Percentiles rank a stretch among this genome's conserved stretches.
Conservation (phyloP, 1,140 invertebrate genomes). For the Hylaeus volcanicus region DNA sequence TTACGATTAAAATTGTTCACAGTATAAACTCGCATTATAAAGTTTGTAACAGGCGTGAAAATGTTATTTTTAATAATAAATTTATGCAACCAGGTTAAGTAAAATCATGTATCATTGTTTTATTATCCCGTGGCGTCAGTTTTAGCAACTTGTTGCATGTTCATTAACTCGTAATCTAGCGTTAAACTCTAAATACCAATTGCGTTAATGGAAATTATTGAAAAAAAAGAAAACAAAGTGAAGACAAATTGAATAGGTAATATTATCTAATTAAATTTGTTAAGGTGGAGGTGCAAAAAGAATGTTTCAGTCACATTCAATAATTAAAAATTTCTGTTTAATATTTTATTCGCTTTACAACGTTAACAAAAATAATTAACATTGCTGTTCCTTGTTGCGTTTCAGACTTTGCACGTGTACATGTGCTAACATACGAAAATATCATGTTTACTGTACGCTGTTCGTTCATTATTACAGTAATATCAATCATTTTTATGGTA, state of each 20-base stretch:
- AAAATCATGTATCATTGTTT: background rate
- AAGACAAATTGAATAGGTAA: background rate
- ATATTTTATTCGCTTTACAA: constrained; percentile 30
- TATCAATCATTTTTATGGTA: background rate
- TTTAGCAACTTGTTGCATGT: background rate
- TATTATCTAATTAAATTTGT: background rate
- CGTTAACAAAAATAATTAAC: constrained; percentile 48
- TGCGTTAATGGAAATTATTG: background rate
- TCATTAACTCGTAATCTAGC: background rate
- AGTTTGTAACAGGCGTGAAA: too few species aligned
- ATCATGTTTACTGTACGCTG: background rate
- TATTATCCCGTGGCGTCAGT: background rate
- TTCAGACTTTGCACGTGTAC: background rate
- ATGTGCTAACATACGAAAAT: too few species aligned
- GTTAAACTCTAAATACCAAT: constrained; percentile 36
- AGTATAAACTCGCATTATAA: too few species aligned
- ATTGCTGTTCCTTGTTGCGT: background rate
- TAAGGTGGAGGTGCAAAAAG: background rate
- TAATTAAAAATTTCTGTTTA: constrained; percentile 25
- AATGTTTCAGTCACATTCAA: background rate
- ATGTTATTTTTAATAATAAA: background rate
- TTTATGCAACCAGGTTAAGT: background rate
- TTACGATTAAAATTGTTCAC: too few species aligned
- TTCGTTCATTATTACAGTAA: constrained; percentile 23
- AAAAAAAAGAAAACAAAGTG: too few species aligned